phyloP scores from a whole-genome alignment of 2,113 vertebrate species.

The Phrynosoma blainvillii region DNA sequence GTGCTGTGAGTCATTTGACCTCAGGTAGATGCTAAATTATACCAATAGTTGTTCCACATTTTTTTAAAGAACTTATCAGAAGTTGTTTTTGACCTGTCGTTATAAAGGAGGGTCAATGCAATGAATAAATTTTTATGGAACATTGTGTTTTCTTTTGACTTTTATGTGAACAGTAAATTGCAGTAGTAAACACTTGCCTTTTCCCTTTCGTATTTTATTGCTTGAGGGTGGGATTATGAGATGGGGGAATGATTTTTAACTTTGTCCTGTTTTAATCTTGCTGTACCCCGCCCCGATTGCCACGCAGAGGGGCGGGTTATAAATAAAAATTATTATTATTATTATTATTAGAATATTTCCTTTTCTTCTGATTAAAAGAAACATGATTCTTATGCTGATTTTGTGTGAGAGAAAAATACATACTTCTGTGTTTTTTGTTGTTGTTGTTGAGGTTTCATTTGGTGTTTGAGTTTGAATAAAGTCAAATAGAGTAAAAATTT shows the following conservation, averaged over 20 bases:
- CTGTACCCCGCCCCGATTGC: no score
- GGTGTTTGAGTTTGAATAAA: constrained; percentile 42
- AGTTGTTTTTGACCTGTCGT: constrained; percentile 56
- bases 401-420: constrained; percentile 45
- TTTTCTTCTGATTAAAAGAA: constrained; percentile 45
- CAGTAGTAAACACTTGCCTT: constrained; percentile 48
- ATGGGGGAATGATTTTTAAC: no score
- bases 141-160: constrained; percentile 59
- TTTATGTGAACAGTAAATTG: constrained; percentile 48
- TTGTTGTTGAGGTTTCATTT: constrained; percentile 40
- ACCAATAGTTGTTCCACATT: constrained; percentile 18
- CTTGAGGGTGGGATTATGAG: no score
- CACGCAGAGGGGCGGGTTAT: no score
- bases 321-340: no score
- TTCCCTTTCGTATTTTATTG: constrained; percentile 41
- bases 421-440: constrained; percentile 46
- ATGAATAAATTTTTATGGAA: constrained; percentile 57
- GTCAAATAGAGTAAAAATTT: constrained; percentile 28
- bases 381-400: constrained; percentile 41
- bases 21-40: constrained; percentile 58
- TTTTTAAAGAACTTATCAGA: constrained; percentile 60
- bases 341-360: constrained; percentile 52
- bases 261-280: no score
- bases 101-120: constrained; percentile 36
- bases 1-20: not conserved